Base-by-base conservation (phyloP, 2,797 vertebrate genomes). In the Liparis tanakae region DNA sequence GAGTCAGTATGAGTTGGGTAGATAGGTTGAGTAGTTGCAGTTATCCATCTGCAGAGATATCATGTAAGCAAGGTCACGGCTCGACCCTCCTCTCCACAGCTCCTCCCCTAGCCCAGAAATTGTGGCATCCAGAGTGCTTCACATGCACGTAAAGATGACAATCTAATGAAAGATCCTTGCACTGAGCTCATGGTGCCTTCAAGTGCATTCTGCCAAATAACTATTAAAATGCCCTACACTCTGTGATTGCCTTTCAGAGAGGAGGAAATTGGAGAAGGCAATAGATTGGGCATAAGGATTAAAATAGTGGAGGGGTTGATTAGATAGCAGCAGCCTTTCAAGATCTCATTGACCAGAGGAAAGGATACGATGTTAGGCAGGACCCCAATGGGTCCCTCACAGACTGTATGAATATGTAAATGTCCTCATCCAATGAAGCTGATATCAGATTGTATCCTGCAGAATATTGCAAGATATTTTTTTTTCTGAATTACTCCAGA, bases 161-260 rank as follows among this genome's bases (percentile, higher is more conserved):
- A 82, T 85, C 80, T 87, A 85, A 85, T 89, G 84, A 91, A 84
- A 85, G 75, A 83, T 85, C 75, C 85, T 81, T 78, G 76, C 85
- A 74, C 81, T 55, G 86, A 80, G 77, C 79, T 82, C 71, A 37
- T 59, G 46, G 72, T 81, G 78, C 81, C 85, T 89, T 87, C 74
- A 76, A 90, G 90, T 87, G 82, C 80, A 74, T 91, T 88, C 80
- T 75, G 67, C 82, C 76, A 84, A 90, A 91, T 56, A 85, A 74
- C 86, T 85, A 88, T 91, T 90, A 88, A 87, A 88, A 88, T 87
- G 81, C 81, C 72, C 79, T 83, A 70, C 69, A 72, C 67, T 83
- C 62, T 72, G 74, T 80, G 85, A 91, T 90, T 91, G 89, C 82
- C 61, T 88, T 81, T 83, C 82, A 76, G 79, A 73, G 76, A 65